phyloP scores from a whole-genome alignment of 1,140 invertebrate species.

The Nephila pilipes region DNA sequence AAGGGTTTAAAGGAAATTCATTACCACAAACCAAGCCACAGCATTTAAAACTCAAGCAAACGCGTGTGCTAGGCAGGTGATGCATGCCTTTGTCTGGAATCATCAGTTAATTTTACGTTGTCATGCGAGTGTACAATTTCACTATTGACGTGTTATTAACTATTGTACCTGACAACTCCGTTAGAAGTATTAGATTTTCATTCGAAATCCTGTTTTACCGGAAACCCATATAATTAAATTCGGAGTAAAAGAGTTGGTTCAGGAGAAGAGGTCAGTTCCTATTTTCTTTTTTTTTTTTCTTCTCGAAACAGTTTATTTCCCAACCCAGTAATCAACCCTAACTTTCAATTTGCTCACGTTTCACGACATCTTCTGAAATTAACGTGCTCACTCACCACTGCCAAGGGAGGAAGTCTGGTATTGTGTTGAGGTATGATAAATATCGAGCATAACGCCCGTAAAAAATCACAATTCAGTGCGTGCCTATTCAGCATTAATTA shows the following conservation, averaged over 20 bases:
- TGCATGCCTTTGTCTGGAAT: not conserved
- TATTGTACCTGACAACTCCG: slow-evolving; percentile 11
- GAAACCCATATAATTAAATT: slow-evolving; percentile 20
- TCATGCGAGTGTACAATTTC: not conserved
- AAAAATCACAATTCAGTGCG: slow-evolving; percentile 29
- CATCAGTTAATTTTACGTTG: not conserved
- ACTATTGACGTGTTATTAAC: not conserved
- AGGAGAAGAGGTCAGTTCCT: not conserved
- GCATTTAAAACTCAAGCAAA: not conserved
- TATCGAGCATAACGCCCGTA: slow-evolving; percentile 9
- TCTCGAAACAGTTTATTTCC: slow-evolving; percentile 10
- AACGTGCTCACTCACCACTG: not conserved
- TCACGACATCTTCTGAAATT: slow-evolving; percentile 15
- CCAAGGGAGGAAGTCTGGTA: not conserved
- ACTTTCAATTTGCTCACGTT: slow-evolving; percentile 27
- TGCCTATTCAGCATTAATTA: not conserved
- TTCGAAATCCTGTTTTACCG: not conserved
- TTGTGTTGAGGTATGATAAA: slow-evolving; percentile 13
- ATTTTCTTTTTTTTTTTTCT: not conserved
- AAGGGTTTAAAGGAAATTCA: no score
- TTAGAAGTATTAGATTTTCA: not conserved
- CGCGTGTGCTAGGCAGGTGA: not conserved
- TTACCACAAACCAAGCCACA: no score
- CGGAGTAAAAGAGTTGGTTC: slow-evolving; percentile 20
- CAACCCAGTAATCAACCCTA: slow-evolving; percentile 13